Base-by-base conservation (phyloP, 2,888 invertebrate species). In the Drosophila emarginata region DNA sequence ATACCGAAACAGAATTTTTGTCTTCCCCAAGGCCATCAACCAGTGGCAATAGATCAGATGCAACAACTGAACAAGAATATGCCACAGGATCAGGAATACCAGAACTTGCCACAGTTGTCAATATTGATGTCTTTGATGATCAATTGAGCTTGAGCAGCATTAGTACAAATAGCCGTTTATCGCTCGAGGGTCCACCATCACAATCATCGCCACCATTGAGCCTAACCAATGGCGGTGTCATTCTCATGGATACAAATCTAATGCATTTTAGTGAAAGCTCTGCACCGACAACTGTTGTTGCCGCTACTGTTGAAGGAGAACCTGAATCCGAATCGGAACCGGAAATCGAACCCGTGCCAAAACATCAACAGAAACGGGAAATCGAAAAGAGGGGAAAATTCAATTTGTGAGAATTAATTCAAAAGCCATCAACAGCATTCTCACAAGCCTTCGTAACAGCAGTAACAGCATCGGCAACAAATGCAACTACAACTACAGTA, bases 131-230 rank as follows among this genome's bases (percentile, higher is more conserved):
- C 32, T 90, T 90, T 39, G 94, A 94, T 57, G 96, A 96, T 90
- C 96, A 96, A 89, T 92, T 96, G 58, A 96, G 96, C 90, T 95
- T 96, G 37, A 96, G 96, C 91, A 96, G 96, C 91, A 95, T 96
- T 87, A 96, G 96, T 89, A 96, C 96, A 0, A 94, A 95, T 11
- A 96, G 96, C 84, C 94, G 96, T 61, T 95, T 96, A 12, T 96
- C 96, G 0, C 92, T 95, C 60, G 95, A 95, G 88, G 94, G 94
- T 6, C 94, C 95, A 54, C 87, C 91, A 52, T 90, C 91, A 64
- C 94, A 94, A 26, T 94, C 95, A 2, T 89, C 89, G 15, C 96
- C 96, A 26, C 95, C 96, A 2, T 94, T 96, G 26, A 96, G 95
- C 80, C 95, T 95, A 90, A 94, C 94, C 80, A 94, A 95, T 61